These are phyloP conservation scores for Pipa parva DNA, from an alignment of 2,113 vertebrate genomes.

Conservation along the genomic window DNA sequence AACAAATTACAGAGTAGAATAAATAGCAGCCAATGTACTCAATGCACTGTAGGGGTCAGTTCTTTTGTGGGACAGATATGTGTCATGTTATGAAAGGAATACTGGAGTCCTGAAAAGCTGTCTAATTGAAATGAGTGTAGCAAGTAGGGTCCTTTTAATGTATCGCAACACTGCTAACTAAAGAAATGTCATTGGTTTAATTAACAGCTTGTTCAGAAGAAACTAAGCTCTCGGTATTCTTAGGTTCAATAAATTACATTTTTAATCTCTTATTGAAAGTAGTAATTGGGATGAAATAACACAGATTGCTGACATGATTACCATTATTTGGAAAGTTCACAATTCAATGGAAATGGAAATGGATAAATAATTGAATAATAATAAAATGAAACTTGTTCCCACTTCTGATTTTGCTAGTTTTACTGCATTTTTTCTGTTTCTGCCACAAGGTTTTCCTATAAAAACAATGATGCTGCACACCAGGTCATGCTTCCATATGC, in stretches of 20 bases:
- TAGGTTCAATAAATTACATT: neutral
- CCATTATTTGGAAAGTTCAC: too few species aligned
- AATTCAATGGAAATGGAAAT: too few species aligned
- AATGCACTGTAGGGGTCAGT: neutral
- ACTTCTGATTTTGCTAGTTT: too few species aligned
- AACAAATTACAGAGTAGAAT: neutral
- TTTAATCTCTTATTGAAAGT: neutral
- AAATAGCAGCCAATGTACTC: neutral
- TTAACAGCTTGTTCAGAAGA: neutral
- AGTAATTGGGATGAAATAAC: neutral
- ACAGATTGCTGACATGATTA: neutral
- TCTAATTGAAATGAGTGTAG: neutral
- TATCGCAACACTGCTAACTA: neutral
- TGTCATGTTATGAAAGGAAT: neutral
- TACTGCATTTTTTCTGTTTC: too few species aligned
- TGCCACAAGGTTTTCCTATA: too few species aligned
- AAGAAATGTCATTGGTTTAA: neutral
- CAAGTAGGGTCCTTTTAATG: neutral
- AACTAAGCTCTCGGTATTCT: neutral
- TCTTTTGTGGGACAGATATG: constrained; percentile 9
- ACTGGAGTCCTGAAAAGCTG: neutral
- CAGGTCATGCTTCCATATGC: too few species aligned
- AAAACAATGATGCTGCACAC: too few species aligned
- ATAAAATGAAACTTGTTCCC: too few species aligned
- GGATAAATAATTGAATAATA: too few species aligned